These are phyloP conservation scores for Branchellion lobata DNA, from an alignment of 2,888 invertebrate species.

Conservation along the genomic window DNA sequence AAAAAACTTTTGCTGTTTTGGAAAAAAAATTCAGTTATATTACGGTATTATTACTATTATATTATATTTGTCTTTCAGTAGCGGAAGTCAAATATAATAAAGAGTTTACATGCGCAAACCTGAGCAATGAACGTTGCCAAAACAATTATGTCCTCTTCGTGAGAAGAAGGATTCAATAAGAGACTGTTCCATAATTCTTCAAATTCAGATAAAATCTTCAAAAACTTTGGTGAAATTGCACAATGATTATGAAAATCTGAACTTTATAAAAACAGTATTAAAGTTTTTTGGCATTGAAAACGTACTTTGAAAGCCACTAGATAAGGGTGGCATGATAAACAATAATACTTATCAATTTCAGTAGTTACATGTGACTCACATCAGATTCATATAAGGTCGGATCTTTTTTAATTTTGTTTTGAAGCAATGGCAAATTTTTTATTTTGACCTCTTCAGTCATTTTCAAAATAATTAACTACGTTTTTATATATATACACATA, in stretches of 20 bases:
- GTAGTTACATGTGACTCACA: neutral
- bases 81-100: neutral
- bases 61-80: neutral
- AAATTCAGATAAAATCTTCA: constrained; percentile 21
- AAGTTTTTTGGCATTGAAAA: too few relatives aligned
- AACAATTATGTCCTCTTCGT: constrained; percentile 30
- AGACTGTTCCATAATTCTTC: constrained; percentile 34
- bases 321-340: too few relatives aligned
- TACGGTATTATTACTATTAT: too few relatives aligned
- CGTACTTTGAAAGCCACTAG: too few relatives aligned
- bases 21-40: neutral
- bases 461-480: too few relatives aligned
- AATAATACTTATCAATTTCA: neutral
- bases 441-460: constrained; percentile 4
- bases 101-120: neutral
- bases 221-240: neutral
- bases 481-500: too few relatives aligned
- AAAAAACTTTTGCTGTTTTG: neutral
- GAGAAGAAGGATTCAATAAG: constrained; percentile 30
- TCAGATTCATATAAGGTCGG: neutral
- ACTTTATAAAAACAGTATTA: too few relatives aligned
- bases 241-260: too few relatives aligned
- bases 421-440: neutral
- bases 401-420: constrained; percentile 8
- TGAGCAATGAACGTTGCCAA: constrained; percentile 33